Conservation (phyloP, 1,140 invertebrate genomes). For the Dinothrombium tinctorium region DNA sequence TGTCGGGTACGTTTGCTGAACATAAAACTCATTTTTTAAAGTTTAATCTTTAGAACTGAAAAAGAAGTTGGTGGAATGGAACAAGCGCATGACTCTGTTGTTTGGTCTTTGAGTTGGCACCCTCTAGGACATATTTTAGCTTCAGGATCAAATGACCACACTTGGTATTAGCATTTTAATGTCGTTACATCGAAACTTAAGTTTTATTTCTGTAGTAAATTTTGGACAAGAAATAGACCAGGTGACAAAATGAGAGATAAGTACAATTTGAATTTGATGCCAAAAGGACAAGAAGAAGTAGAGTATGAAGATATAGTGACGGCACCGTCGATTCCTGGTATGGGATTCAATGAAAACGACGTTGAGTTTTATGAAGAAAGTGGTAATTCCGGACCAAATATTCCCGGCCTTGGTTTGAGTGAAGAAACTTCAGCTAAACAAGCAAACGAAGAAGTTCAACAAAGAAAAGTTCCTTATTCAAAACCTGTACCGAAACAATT, state of each 20-base stretch:
- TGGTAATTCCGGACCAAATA: conserved; percentile 24
- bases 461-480: conserved; percentile 47
- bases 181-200: background rate
- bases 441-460: conserved; percentile 25
- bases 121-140: conserved; percentile 93
- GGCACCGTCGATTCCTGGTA: conserved; percentile 50
- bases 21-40: background rate
- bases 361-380: conserved; percentile 23
- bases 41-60: conserved; percentile 41
- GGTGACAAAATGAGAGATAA: conserved; percentile 95
- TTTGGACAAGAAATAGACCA: conserved; percentile 95
- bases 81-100: conserved; percentile 93
- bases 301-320: conserved; percentile 38
- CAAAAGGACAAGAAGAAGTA: conserved; percentile 40
- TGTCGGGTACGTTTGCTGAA: conserved; percentile 44
- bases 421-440: conserved; percentile 29
- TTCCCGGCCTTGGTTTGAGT: conserved; percentile 55
- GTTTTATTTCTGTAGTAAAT: conserved; percentile 38
- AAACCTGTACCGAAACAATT: conserved; percentile 88
- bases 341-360: conserved; percentile 60
- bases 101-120: conserved; percentile 98
- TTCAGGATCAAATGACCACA: conserved; percentile 93
- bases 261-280: conserved; percentile 73
- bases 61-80: conserved; percentile 96
- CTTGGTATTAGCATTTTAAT: conserved; percentile 27